phyloP scores from a whole-genome alignment of 2,113 vertebrate genomes.

The Heteronetta atricapilla region DNA sequence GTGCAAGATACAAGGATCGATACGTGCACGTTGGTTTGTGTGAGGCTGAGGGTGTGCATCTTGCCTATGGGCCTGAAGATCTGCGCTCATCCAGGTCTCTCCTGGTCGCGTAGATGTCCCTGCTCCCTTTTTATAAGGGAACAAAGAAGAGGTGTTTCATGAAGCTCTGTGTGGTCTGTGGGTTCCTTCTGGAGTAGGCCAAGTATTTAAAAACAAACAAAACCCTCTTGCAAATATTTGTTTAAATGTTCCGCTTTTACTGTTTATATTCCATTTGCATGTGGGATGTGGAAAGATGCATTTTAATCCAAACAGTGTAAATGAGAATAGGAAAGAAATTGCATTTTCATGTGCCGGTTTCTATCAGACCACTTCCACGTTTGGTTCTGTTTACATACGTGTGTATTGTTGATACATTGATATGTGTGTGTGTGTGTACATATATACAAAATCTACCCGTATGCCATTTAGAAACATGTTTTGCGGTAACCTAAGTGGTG shows the following conservation, averaged over 20 bases:
- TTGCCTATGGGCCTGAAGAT: not conserved
- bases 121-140: not conserved
- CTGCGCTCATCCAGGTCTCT: not conserved
- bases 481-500: not conserved
- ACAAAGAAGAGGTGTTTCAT: not conserved
- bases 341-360: not conserved
- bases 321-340: not conserved
- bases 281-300: not conserved
- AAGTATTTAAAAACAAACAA: not conserved
- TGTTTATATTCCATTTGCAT: not conserved
- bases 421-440: not conserved
- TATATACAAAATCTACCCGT: fast-evolving
- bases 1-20: not conserved
- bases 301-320: conserved; percentile 4
- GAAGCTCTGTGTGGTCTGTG: not conserved
- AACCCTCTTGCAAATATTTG: not conserved
- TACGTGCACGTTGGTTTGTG: not conserved
- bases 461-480: not conserved
- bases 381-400: not conserved
- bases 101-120: fast-evolving
- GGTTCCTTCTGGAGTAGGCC: not conserved
- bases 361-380: not conserved
- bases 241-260: not conserved
- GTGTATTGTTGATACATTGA: not conserved
- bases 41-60: not conserved